A percentile compares a stretch with the other conserved stretches of the same genome.
phyloP scores from a whole-genome alignment of 2,113 vertebrate genomes.

The Mystacornis crossleyi region DNA sequence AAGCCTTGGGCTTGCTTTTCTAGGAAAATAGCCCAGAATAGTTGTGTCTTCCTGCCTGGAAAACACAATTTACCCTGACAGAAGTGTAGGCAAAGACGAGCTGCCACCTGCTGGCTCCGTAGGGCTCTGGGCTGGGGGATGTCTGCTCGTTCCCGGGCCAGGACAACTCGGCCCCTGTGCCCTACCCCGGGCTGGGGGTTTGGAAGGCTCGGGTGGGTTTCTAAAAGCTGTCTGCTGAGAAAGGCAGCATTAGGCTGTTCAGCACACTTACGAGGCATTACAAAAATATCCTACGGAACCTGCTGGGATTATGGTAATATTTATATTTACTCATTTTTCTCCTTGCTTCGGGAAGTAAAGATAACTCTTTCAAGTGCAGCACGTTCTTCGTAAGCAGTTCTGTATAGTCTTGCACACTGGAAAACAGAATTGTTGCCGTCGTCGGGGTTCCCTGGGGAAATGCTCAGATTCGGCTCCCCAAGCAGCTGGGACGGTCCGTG shows the following conservation, averaged over 20 bases:
- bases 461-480: neutral
- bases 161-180: accelerated
- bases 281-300: neutral
- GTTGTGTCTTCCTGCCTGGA: neutral
- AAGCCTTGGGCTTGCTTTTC: neutral
- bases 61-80: neutral
- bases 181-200: neutral
- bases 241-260: neutral
- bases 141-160: neutral
- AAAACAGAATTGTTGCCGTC: conserved; percentile 21
- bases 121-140: neutral
- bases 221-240: neutral
- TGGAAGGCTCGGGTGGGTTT: neutral
- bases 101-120: conserved; percentile 21
- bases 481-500: conserved; percentile 25
- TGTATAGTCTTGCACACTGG: neutral
- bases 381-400: neutral
- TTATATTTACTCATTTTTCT: neutral
- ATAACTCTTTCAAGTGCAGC: neutral
- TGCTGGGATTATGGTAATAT: neutral
- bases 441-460: neutral
- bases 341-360: neutral
- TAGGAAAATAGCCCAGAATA: neutral
- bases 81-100: neutral
- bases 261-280: neutral